phyloP scores from a whole-genome alignment of 2,888 invertebrate genomes.

The Anarsia innoxiella region DNA sequence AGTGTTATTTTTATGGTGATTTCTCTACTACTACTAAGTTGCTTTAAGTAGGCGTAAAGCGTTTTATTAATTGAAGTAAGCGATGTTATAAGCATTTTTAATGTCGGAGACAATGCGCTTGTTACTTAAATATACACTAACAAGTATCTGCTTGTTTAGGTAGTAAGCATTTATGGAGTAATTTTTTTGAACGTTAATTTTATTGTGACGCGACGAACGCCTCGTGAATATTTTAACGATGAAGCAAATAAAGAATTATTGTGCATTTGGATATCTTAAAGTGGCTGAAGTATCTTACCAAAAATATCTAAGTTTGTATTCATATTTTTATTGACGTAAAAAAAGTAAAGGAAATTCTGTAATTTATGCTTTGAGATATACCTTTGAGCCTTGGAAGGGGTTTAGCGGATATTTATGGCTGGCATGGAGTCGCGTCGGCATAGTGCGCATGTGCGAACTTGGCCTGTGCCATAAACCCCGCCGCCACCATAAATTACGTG shows the following conservation, averaged over 20 bases:
- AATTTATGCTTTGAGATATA: constrained; percentile 32
- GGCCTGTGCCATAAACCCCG: constrained; percentile 51
- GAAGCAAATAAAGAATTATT: too few relatives aligned
- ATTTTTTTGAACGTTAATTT: constrained; percentile 8
- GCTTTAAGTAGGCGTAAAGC: constrained; percentile 69
- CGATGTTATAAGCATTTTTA: constrained; percentile 24
- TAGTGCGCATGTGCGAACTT: constrained; percentile 59
- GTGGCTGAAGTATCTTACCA: too few relatives aligned
- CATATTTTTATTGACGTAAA: constrained; percentile 6
- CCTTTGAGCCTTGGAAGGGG: constrained; percentile 42
- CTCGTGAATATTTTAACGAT: constrained; percentile 2
- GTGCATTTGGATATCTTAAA: too few relatives aligned
- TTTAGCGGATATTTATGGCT: constrained; percentile 57
- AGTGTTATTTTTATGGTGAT: constrained; percentile 76
- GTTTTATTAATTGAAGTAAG: constrained; percentile 69
- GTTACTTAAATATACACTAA: constrained; percentile 17
- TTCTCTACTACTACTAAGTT: constrained; percentile 72
- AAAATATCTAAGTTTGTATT: constrained; percentile 4
- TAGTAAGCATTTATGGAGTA: constrained; percentile 12
- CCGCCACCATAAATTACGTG: constrained; percentile 59
- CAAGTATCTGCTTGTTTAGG: constrained; percentile 7
- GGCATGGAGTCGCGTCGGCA: constrained; percentile 33
- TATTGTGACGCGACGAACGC: constrained; percentile 8
- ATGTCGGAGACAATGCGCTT: constrained; percentile 6
- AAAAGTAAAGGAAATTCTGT: constrained; percentile 13